phyloP scores from a whole-genome alignment of 2,113 vertebrate genomes.

The Antennarius striatus region DNA sequence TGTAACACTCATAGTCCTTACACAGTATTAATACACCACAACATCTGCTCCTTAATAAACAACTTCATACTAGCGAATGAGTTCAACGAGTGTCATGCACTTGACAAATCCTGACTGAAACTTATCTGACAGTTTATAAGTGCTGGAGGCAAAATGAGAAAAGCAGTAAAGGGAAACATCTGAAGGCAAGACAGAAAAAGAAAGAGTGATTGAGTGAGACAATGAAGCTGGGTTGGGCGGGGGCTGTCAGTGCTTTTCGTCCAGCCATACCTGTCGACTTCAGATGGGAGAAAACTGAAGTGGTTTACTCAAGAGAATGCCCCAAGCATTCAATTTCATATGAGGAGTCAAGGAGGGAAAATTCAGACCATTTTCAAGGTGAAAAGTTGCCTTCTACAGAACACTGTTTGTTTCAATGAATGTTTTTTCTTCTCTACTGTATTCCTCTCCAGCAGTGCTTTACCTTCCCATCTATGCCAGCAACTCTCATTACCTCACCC shows the following conservation, averaged over 20 bases:
- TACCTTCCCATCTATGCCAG: constrained; percentile 23
- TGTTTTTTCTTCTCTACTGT: constrained; percentile 34
- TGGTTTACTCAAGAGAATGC: constrained; percentile 66
- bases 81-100: constrained; percentile 39
- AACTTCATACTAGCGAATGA: constrained; percentile 32
- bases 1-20: constrained; percentile 22
- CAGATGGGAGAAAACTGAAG: constrained; percentile 64
- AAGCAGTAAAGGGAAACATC: constrained; percentile 48
- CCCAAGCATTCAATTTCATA: constrained; percentile 54
- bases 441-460: constrained; percentile 40
- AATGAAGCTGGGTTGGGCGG: constrained; percentile 38
- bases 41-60: constrained; percentile 32
- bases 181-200: constrained; percentile 60
- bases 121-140: constrained; percentile 57
- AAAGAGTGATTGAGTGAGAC: constrained; percentile 59
- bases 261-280: constrained; percentile 67
- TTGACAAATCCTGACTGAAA: constrained; percentile 59
- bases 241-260: constrained; percentile 69
- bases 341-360: constrained; percentile 26
- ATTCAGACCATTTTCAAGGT: constrained; percentile 48
- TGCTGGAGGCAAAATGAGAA: constrained; percentile 27
- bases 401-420: constrained; percentile 63
- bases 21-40: constrained; percentile 7
- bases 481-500: constrained; percentile 53
- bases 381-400: constrained; percentile 35